Conservation (phyloP, 2,113 vertebrate genomes). For the rabbit (Oryctolagus cuniculus) region DNA sequence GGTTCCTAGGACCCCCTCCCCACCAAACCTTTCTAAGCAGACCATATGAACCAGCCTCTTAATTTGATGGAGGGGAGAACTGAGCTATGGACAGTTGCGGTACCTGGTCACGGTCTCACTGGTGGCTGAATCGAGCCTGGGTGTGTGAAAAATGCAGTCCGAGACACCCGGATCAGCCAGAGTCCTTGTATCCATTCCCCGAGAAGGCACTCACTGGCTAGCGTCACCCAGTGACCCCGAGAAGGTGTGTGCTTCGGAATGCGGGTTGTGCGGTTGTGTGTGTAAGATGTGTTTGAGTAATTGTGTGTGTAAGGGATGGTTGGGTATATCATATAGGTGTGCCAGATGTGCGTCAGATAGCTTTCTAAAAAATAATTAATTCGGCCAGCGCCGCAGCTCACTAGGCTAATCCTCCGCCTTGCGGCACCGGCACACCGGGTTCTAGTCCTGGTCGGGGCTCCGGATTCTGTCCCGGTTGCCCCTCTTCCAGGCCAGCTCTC, state of each 20-base stretch:
- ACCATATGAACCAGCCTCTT: neutral
- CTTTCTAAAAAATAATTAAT: too few species aligned
- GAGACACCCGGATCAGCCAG: neutral
- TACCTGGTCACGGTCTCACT: neutral
- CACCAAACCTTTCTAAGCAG: neutral
- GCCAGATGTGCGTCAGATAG: neutral
- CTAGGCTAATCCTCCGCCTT: too few species aligned
- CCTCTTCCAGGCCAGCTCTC: too few species aligned
- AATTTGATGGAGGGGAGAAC: neutral
- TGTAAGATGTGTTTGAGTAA: neutral
- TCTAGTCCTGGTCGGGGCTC: too few species aligned
- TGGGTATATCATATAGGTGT: neutral
- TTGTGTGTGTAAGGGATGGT: neutral
- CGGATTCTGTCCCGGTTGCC: too few species aligned
- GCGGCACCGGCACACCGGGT: too few species aligned
- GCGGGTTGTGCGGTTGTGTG: neutral
- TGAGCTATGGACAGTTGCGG: neutral
- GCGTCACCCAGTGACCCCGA: neutral
- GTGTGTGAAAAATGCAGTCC: neutral
- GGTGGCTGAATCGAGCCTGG: neutral
- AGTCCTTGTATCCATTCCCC: neutral
- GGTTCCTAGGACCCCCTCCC: neutral
- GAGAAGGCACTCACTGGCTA: neutral
- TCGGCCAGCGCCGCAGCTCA: too few species aligned
- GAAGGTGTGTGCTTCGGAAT: neutral